Conservation (phyloP, 2,797 vertebrate species). For the Fistularia tabacaria region DNA sequence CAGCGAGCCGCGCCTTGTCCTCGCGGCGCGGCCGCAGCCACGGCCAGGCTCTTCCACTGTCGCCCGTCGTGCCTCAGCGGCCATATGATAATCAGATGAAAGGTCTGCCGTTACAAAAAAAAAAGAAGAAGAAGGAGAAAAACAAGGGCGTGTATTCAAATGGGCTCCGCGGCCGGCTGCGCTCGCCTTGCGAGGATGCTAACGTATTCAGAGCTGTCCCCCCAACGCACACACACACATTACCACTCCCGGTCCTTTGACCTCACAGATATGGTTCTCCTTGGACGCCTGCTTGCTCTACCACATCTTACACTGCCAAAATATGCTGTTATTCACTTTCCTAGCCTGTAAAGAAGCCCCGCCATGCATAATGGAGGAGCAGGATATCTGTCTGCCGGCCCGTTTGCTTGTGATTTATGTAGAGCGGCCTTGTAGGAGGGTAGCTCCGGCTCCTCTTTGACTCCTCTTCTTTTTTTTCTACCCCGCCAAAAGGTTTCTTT, state of each 20-base stretch:
- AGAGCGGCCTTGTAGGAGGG: constrained; percentile 1
- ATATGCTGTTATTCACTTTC: constrained; percentile 60
- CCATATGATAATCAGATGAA: constrained; percentile 73
- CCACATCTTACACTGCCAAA: constrained; percentile 61
- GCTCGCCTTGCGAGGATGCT: constrained; percentile 51
- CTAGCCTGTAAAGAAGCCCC: constrained; percentile 47
- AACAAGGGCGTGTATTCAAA: constrained; percentile 64
- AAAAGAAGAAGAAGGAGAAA: constrained; percentile 20
- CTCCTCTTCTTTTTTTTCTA: too few relatives aligned
- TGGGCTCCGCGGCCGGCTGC: constrained; percentile 45
- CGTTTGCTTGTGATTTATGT: constrained; percentile 54
- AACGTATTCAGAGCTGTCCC: constrained; percentile 53
- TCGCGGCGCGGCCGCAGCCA: constrained; percentile 71
- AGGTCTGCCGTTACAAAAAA: constrained; percentile 26
- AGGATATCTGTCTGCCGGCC: constrained; percentile 49
- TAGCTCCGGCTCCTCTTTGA: too few relatives aligned
- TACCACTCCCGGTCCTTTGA: constrained; percentile 44
- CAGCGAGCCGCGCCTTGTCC: constrained; percentile 77
- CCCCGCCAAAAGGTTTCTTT: too few relatives aligned
- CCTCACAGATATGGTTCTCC: constrained; percentile 60
- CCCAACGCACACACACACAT: constrained; percentile 1
- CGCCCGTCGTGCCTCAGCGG: constrained; percentile 56
- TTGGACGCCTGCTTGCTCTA: constrained; percentile 63
- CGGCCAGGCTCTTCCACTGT: constrained; percentile 50
- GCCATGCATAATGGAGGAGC: constrained; percentile 64